A percentile compares a stretch with the other conserved stretches of the same genome.
These are phyloP conservation scores for Sthenelais limicola DNA, from an alignment of 2,888 invertebrate species.

Conservation along the genomic window DNA sequence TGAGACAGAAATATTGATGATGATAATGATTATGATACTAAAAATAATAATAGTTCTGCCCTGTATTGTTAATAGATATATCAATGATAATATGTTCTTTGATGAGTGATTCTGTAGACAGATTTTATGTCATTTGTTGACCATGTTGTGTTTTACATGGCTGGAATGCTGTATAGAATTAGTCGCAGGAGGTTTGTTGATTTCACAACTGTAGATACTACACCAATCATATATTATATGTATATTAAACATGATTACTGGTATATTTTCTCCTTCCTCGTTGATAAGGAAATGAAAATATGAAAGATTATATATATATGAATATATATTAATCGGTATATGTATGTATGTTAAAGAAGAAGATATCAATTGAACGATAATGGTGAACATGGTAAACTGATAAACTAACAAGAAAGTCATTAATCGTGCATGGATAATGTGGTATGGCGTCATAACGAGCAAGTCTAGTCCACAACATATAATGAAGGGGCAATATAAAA, in stretches of 20 bases:
- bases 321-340: too few species aligned
- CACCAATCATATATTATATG: slow-evolving; percentile 33
- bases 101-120: too few species aligned
- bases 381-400: slow-evolving; percentile 30
- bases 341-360: slow-evolving; percentile 37
- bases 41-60: too few species aligned
- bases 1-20: too few species aligned
- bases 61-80: neutral
- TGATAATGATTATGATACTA: too few species aligned
- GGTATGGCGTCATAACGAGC: too few species aligned
- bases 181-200: slow-evolving; percentile 32
- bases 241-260: slow-evolving; percentile 38
- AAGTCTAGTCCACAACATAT: too few species aligned
- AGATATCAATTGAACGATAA: too few species aligned
- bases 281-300: slow-evolving; percentile 29
- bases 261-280: slow-evolving; percentile 36
- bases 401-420: too few species aligned
- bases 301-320: slow-evolving; percentile 30
- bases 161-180: slow-evolving; percentile 14
- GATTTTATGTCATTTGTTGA: slow-evolving; percentile 35
- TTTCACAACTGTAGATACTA: slow-evolving; percentile 39
- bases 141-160: slow-evolving; percentile 31
- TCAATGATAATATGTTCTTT: too few species aligned
- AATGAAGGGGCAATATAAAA: too few species aligned
- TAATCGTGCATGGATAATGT: too few species aligned